phyloP scores from a whole-genome alignment of 1,140 invertebrate genomes.

The Lycorma delicatula region DNA sequence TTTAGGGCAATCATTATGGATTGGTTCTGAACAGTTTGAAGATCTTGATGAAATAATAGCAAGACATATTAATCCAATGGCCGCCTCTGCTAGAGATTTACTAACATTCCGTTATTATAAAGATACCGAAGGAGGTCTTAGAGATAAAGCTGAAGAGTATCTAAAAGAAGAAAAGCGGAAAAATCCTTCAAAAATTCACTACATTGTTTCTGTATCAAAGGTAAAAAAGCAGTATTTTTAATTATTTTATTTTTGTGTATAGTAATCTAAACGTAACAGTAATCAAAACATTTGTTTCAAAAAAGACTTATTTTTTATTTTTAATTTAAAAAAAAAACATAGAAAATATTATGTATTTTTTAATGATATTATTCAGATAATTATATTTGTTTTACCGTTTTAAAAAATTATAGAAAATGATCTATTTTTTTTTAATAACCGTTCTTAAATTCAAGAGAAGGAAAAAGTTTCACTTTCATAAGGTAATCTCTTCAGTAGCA shows the following conservation, averaged over 20 bases:
- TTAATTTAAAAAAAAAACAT: too few species aligned
- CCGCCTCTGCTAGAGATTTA: slow-evolving; percentile 80
- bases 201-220: slow-evolving; percentile 77
- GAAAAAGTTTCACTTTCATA: too few species aligned
- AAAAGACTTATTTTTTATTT: too few species aligned
- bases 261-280: too few species aligned
- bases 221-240: slow-evolving; percentile 32
- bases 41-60: slow-evolving; percentile 99
- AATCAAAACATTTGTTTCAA: too few species aligned
- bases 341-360: too few species aligned
- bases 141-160: slow-evolving; percentile 79
- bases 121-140: slow-evolving; percentile 56
- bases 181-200: slow-evolving; percentile 82
- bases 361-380: too few species aligned
- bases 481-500: too few species aligned
- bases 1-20: slow-evolving; percentile 80
- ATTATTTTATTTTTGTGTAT: slow-evolving; percentile 5
- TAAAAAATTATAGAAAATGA: too few species aligned
- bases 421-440: too few species aligned
- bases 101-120: slow-evolving; percentile 87
- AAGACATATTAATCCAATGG: slow-evolving; percentile 92
- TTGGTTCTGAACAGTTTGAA: slow-evolving; percentile 88
- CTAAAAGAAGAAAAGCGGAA: slow-evolving; percentile 79
- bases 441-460: too few species aligned
- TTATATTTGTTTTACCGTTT: too few species aligned